Conservation (phyloP, 2,797 vertebrate species). For the Gila robusta region DNA sequence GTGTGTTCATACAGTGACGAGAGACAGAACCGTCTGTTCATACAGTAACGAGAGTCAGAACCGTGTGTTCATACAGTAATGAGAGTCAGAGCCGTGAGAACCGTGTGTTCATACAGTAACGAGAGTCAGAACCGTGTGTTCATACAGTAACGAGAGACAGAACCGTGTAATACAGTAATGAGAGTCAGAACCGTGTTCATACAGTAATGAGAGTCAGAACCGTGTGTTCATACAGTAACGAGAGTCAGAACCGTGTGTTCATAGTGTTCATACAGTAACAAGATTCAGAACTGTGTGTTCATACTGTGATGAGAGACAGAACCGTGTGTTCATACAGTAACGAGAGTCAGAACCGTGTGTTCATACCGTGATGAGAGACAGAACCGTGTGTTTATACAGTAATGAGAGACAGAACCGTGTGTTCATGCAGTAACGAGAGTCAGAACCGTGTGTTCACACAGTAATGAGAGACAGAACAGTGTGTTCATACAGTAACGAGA, state of each 20-base stretch:
- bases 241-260: constrained; percentile 75
- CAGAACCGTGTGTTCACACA: constrained; percentile 77
- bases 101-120: constrained; percentile 63
- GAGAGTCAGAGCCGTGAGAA: constrained; percentile 68
- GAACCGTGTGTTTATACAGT: constrained; percentile 77
- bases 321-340: constrained; percentile 74
- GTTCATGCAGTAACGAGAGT: constrained; percentile 68
- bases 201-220: constrained; percentile 65
- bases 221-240: too few relatives aligned
- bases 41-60: constrained; percentile 69
- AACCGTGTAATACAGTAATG: constrained; percentile 74
- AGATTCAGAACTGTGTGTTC: constrained; percentile 73
- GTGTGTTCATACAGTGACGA: constrained; percentile 72
- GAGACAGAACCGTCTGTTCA: constrained; percentile 75
- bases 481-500: constrained; percentile 70
- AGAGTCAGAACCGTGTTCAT: constrained; percentile 73
- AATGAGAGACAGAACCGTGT: constrained; percentile 72
- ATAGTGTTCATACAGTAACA: constrained; percentile 73
- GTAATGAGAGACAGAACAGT: constrained; percentile 69
- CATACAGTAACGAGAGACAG: constrained; percentile 68
- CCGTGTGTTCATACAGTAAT: constrained; percentile 74
- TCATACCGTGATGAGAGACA: constrained; percentile 69
- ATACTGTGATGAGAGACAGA: too few relatives aligned
- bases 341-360: constrained; percentile 71
- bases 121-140: constrained; percentile 73